Evolutionary conservation across 2,888 invertebrate species (phyloP), one percentile per base, ranked within the genome.

Genomic region (Campaea margaritaria): DNA sequence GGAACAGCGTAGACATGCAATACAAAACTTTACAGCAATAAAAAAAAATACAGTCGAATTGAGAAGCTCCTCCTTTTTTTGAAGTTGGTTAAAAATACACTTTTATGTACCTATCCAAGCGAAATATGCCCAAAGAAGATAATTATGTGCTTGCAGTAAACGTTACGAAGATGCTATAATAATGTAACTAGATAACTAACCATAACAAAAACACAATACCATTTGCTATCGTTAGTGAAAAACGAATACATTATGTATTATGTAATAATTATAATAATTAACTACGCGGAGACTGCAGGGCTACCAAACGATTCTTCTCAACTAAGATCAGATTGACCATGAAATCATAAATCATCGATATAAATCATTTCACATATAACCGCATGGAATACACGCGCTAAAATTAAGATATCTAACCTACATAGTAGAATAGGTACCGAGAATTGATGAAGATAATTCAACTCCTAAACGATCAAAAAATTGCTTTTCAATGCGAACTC

Each of bases 401-500:
- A 9, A 34, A 9, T 34, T 34, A 11, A 34, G 34, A 5, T 14
- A 15, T 27, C 14, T 39, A 28, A 13, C 39, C 39, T 46, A 45
- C 36, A 41, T 41, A 8, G 0, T n/a, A n/a, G n/a, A n/a, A 8
- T 41, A 41, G 8, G 12, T 36, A 36, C n/a, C n/a, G 15, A 21
- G n/a, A 34, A 42, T 39, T 31, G 31, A 49, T 39, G 49, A 44
- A 45, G 31, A 49, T 15, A 56, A 48, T 55, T 43, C 7, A 47
- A 54, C 41, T 58, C 48, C 41, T 36, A 53, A 58, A 56, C 36
- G 38, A 61, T 58, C 42, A 44, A 59, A 58, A 56, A 59, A 59
- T 50, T 46, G 39, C 28, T 45, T 61, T 56, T 48, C 56, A 55
- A 41, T 47, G 50, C 53, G 44, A 52, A 42, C 43, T 46, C 38